Conservation (phyloP, 2,113 vertebrate genomes). For the Calyptommatus sinebrachiatus region DNA sequence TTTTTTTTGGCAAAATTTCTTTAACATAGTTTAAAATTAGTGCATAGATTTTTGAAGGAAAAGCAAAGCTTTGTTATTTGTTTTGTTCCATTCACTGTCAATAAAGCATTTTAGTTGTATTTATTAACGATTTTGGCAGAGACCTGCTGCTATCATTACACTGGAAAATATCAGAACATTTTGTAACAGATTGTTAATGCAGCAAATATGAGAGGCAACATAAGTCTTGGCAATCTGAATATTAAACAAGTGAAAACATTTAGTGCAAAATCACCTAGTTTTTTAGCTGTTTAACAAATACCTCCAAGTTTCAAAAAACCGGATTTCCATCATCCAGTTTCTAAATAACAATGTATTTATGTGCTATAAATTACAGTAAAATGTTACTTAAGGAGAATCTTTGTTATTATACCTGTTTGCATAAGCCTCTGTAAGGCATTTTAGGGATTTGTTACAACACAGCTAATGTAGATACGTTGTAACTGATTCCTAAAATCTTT, state of each 20-base stretch:
- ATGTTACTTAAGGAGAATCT: no score
- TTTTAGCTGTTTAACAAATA: conserved; percentile 9
- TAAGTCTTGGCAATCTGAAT: conserved; percentile 17
- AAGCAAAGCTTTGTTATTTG: neutral
- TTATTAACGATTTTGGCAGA: conserved; percentile 12
- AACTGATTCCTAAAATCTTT: no score
- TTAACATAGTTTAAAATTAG: neutral
- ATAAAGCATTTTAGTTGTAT: neutral
- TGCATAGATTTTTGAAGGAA: neutral
- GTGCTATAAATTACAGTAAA: neutral
- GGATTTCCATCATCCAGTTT: neutral
- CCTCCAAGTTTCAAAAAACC: neutral
- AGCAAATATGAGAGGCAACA: conserved; percentile 12
- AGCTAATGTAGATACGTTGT: no score
- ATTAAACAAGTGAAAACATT: conserved; percentile 25
- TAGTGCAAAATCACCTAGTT: conserved; percentile 14
- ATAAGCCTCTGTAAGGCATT: no score
- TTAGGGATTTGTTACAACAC: no score
- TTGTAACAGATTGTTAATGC: conserved; percentile 21
- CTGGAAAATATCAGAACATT: conserved; percentile 12
- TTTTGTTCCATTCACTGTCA: neutral
- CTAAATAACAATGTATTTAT: neutral
- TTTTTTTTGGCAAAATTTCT: no score
- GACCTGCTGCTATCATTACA: neutral
- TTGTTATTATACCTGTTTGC: no score